A percentile compares a stretch with the other conserved stretches of the same genome.
These are phyloP conservation scores for Meriones unguiculatus DNA, from an alignment of 2,113 vertebrate genomes.

Conservation along the genomic window DNA sequence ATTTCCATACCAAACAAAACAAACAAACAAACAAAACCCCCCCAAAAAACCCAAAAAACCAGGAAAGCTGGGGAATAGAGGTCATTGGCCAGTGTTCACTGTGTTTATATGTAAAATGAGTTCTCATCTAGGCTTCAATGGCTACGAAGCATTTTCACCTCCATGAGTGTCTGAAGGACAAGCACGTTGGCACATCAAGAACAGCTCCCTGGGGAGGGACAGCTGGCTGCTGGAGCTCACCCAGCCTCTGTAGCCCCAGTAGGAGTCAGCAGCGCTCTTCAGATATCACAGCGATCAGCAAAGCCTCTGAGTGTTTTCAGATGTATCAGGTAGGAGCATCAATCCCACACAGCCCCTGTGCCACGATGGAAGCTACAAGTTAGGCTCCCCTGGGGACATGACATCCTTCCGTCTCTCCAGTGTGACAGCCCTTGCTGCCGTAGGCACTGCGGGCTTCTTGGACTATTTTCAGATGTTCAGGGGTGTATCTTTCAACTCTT, in stretches of 20 bases:
- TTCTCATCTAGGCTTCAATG: not conserved
- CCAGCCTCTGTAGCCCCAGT: no score
- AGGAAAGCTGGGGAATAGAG: not conserved
- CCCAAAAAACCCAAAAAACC: not conserved
- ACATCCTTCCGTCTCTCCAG: not conserved
- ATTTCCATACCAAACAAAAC: not conserved
- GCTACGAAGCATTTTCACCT: not conserved
- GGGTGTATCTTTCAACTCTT: not conserved
- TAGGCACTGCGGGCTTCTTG: no score
- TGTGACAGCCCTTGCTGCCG: no score
- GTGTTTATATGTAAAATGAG: not conserved
- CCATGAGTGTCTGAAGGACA: not conserved
- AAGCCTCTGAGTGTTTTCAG: not conserved
- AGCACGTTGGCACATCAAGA: not conserved
- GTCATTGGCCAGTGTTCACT: not conserved
- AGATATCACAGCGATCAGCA: not conserved
- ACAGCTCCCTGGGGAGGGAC: not conserved
- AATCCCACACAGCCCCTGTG: not conserved
- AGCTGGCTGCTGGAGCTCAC: not conserved
- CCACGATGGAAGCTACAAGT: no score
- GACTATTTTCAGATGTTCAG: not conserved
- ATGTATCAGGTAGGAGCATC: not conserved
- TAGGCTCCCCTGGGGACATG: not conserved
- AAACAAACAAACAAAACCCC: accelerated
- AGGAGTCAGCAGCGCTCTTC: not conserved